Conservation (phyloP, 2,797 vertebrate genomes). For the Chaunax sp. region DNA sequence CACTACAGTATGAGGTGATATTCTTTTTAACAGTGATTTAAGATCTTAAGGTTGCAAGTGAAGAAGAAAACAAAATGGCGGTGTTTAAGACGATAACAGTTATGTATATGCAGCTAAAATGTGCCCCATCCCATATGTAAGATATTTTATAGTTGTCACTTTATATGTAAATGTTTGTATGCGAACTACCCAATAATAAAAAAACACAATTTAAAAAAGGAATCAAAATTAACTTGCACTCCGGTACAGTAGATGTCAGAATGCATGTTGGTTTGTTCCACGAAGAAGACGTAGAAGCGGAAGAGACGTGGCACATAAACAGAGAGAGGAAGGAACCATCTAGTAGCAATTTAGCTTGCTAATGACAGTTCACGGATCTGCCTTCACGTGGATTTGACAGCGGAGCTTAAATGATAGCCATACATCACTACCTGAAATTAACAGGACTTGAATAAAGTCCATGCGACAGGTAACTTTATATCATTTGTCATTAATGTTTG, state of each 20-base stretch:
- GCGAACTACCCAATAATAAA: neutral
- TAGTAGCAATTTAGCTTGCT: conserved; percentile 29
- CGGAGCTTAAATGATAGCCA: conserved; percentile 61
- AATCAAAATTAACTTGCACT: neutral
- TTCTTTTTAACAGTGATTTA: neutral
- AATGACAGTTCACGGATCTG: conserved; percentile 42
- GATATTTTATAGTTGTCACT: neutral
- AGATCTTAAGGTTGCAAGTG: neutral
- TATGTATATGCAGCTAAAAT: neutral
- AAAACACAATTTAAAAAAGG: neutral
- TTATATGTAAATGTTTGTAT: neutral
- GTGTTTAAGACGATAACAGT: neutral
- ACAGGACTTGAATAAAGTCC: conserved; percentile 48
- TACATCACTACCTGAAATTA: conserved; percentile 25
- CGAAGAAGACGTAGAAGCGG: conserved; percentile 61
- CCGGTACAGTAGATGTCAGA: conserved; percentile 52
- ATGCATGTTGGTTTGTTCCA: neutral
- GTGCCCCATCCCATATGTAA: rapidly evolving
- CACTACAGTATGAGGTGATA: neutral
- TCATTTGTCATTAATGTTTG: neutral
- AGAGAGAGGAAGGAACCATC: conserved; percentile 54
- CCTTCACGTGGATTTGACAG: conserved; percentile 2
- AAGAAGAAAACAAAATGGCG: conserved; percentile 13
- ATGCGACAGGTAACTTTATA: conserved; percentile 54
- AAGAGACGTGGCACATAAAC: conserved; percentile 83